Evolutionary conservation across 2,888 invertebrate genomes (phyloP), one percentile per base, ranked within the genome.

Genomic region (Cryptus armator): DNA sequence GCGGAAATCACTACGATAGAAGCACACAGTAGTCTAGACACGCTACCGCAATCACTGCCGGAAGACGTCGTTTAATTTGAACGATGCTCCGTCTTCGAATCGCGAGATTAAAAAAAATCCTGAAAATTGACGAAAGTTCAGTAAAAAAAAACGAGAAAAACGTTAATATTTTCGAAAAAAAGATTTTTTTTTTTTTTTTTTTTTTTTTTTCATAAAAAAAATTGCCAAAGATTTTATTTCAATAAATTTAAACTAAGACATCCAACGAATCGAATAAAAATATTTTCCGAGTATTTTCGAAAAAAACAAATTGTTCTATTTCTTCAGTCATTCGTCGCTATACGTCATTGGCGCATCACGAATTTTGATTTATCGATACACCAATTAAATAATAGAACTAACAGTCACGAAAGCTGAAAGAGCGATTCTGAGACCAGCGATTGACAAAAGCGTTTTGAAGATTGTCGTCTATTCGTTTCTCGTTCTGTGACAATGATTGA

Each of bases 21-120:
- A 24, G 59, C 59, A 59, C 24, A 24, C 62, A 14, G 62, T 62
- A 62, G 62, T 32, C 62, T 37, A 37, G 37, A 29, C 29, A 29
- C 62, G 29, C 62, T 76, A 19, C 53, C 32, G 53, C 48, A 78
- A 68, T 78, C 77, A 67, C 56, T 56, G 68, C 75, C 75, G 75
- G 75, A 75, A 64, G 75, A 37, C 16, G 37, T 64, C 62, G 32
- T 64, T 75, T 51, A 46, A 37, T 46, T 46, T 32, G 48, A 48
- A 19, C 32, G 37, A 48, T 37, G 48, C 64, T 75, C 19, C 19
- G 9, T 56, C 56, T 56, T 56, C 24, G 24, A 56, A 19, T 56
- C 19, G 1, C 24, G 3, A 16, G 24, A 56, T 24, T 10, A 24
- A 56, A 19, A 12, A 56, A 24, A 10, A 12, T 56, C 12, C 19